These are phyloP conservation scores for Drosophila mauritiana DNA, from an alignment of 1,140 invertebrate genomes.

Conservation along the genomic window DNA sequence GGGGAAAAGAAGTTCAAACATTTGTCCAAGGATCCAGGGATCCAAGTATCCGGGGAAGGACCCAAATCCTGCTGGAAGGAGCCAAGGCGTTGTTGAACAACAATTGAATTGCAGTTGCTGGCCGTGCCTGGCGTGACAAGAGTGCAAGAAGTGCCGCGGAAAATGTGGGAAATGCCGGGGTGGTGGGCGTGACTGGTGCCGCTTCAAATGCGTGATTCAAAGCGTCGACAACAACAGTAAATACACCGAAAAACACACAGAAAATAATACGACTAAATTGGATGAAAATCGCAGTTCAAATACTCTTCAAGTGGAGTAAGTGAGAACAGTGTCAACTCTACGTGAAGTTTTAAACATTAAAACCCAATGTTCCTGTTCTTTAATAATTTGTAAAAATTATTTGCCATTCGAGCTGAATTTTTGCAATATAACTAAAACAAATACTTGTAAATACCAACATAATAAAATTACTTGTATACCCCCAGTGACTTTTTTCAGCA, in stretches of 20 bases:
- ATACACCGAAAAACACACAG: slow-evolving; percentile 1
- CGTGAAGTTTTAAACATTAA: too few relatives aligned
- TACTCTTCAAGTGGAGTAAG: neutral
- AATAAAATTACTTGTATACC: neutral
- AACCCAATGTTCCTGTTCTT: too few relatives aligned
- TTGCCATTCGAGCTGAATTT: neutral
- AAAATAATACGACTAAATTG: slow-evolving; percentile 1
- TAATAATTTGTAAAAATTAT: too few relatives aligned
- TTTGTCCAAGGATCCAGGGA: slow-evolving; percentile 45
- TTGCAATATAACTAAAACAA: too few relatives aligned
- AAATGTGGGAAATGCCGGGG: slow-evolving; percentile 7
- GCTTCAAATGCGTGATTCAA: slow-evolving; percentile 58
- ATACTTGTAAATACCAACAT: neutral
- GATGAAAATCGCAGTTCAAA: neutral
- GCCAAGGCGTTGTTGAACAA: slow-evolving; percentile 53
- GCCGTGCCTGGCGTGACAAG: slow-evolving; percentile 80
- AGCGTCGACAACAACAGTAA: slow-evolving; percentile 20
- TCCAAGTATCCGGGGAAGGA: neutral
- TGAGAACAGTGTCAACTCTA: neutral
- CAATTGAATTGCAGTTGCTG: slow-evolving; percentile 81
- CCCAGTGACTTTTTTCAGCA: too few relatives aligned
- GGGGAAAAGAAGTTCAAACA: slow-evolving; percentile 78
- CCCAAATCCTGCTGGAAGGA: neutral
- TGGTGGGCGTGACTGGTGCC: slow-evolving; percentile 17
- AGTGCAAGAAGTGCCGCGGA: slow-evolving; percentile 50